Base-by-base conservation (phyloP, 2,113 vertebrate genomes). In the Perccottus glenii region DNA sequence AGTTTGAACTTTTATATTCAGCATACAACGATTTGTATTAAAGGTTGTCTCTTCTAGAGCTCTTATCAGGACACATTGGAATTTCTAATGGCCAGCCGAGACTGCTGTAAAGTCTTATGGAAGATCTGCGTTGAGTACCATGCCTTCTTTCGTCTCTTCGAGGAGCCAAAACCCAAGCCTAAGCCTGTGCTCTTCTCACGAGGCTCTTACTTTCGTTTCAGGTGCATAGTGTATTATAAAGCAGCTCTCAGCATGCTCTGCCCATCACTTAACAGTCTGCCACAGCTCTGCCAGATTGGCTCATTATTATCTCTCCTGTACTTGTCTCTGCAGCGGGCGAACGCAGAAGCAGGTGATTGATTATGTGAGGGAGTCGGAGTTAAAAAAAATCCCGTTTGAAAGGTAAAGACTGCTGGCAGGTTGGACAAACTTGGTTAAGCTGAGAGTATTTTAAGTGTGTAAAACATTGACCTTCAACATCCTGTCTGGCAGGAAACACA, bases 301-400 rank as follows among this genome's bases (percentile, higher is more conserved):
- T 83, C 81, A 85, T 68, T 27, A 64, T 77, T 47, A 48, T 40
- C 67, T 68, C 63, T 50, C 47, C 60, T 60, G 32, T 82, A 2
- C 68, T 69, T 71, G 75, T 53, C 88, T 73, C 87, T 75, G n/a
- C 78, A 99, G 98, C 56, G 98, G 98, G 36, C 96, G 96, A 77
- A 99, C 98, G 55, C 98, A 99, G 93, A 99, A 98, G 92, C 98
- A 99, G 86, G 95, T 99, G 89, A 96, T 99, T 60, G 96, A 99
- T 91, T 97, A 95, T 2, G 96, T 98, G 71, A 97, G 91, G 85
- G 97, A 99, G 90, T 95, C 95, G 9, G 96, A 96, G 77, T 96
- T 98, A 89, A 98, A 98, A 87, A 99, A 97, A 90, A 94, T 97
- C 52, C 96, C 95, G 6, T 99, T 98, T 88, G 94, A 98, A 82